Conservation (phyloP, 53 echinoderm and acorn worm genomes). For the Apostichopus leukothele region DNA sequence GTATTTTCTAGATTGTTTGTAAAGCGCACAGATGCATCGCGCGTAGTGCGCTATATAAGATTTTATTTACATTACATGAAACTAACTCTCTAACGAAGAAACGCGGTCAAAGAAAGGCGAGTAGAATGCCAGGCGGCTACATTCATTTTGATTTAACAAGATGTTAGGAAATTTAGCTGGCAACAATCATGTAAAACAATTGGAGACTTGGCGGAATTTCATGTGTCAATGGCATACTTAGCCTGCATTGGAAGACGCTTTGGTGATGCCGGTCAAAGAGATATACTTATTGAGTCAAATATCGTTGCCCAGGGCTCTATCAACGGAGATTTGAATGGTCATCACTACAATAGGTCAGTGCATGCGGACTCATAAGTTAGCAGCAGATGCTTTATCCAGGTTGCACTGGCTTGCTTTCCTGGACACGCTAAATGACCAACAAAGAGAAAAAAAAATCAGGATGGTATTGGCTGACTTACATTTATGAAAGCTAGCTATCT, state of each 20-base stretch:
- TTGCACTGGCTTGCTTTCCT: conserved; percentile 46
- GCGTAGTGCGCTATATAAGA: too few relatives aligned
- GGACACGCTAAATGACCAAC: not conserved
- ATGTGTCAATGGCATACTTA: conserved; percentile 56
- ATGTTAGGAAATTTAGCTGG: too few relatives aligned
- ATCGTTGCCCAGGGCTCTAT: conserved; percentile 60
- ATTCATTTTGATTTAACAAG: too few relatives aligned
- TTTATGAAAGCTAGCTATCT: conserved; percentile 4
- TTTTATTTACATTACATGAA: too few relatives aligned
- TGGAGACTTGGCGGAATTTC: conserved; percentile 58
- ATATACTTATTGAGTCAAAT: conserved; percentile 54
- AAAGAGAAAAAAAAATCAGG: conserved; percentile 6
- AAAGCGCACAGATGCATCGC: too few relatives aligned
- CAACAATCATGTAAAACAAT: too few relatives aligned
- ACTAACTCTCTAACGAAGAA: too few relatives aligned
- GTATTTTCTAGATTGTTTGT: too few relatives aligned
- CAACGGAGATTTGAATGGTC: conserved; percentile 51
- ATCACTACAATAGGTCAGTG: conserved; percentile 56
- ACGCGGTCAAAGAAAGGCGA: too few relatives aligned
- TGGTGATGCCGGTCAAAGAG: conserved; percentile 55
- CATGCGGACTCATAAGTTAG: conserved; percentile 40
- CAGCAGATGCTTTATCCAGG: conserved; percentile 50
- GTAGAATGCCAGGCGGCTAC: too few relatives aligned
- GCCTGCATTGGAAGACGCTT: conserved; percentile 60
- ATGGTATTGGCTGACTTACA: not conserved